Percentiles rank a stretch among this genome's conserved stretches.
Evolutionary conservation across 2,113 vertebrate genomes (phyloP).

Genomic region (Rhabdornis inornatus): DNA sequence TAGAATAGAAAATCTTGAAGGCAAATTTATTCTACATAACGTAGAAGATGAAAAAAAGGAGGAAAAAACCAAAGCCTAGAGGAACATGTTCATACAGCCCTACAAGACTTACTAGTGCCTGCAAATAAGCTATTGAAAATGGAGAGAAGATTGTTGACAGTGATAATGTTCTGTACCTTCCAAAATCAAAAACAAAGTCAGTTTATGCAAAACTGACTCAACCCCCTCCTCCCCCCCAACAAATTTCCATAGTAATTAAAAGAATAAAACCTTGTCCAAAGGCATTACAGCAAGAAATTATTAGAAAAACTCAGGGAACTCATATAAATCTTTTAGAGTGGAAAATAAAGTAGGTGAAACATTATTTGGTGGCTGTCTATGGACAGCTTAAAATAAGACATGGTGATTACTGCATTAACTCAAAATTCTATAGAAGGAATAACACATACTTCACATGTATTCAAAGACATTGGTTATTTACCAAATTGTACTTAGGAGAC

Average conservation of each 20-base stretch:
- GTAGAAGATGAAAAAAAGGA: background rate
- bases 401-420: background rate
- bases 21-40: background rate
- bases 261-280: background rate
- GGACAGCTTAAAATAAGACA: background rate
- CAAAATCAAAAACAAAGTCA: background rate
- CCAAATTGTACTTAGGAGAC: background rate
- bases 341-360: background rate
- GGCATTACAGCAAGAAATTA: background rate
- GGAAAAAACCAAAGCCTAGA: background rate
- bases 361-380: background rate
- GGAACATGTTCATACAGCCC: background rate
- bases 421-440: background rate
- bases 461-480: background rate
- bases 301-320: background rate
- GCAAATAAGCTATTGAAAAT: background rate
- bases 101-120: background rate
- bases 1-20: background rate
- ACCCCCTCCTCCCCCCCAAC: rapidly evolving
- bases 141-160: background rate
- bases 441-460: background rate
- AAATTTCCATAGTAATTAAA: background rate
- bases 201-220: background rate
- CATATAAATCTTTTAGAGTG: background rate
- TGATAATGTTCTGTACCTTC: background rate